phyloP scores from a whole-genome alignment of 2,888 invertebrate genomes.

The Andrena haemorrhoa region DNA sequence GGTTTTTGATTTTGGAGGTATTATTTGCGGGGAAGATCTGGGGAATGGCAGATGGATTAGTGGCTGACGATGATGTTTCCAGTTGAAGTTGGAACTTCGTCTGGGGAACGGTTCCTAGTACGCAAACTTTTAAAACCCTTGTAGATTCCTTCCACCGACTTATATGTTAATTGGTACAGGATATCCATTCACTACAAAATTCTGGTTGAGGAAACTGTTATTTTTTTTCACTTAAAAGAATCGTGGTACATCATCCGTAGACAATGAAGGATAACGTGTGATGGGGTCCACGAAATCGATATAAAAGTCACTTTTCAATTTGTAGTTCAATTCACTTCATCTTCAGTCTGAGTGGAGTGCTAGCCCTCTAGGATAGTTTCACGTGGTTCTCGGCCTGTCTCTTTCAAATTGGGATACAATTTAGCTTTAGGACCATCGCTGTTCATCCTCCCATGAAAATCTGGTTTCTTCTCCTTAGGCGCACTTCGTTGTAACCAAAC shows the following conservation, averaged over 20 bases:
- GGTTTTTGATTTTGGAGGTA: too few species aligned
- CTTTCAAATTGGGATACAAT: constrained; percentile 90
- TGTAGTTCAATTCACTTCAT: background rate
- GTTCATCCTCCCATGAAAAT: constrained; percentile 87
- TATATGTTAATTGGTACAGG: background rate
- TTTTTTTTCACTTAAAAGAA: background rate
- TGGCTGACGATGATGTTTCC: too few species aligned
- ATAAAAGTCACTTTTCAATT: background rate
- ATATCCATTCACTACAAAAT: background rate
- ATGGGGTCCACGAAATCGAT: background rate
- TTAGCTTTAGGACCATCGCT: constrained; percentile 88
- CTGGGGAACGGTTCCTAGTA: too few species aligned
- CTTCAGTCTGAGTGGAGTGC: constrained; percentile 38
- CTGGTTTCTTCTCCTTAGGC: constrained; percentile 86
- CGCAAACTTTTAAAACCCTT: too few species aligned
- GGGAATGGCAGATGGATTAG: too few species aligned
- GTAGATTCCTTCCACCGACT: background rate
- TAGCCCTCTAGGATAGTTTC: constrained; percentile 81
- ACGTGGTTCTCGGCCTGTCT: constrained; percentile 84
- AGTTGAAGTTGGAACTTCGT: too few species aligned
- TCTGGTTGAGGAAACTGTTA: constrained; percentile 18
- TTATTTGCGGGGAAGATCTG: too few species aligned
- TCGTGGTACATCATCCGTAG: background rate
- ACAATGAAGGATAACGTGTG: background rate
- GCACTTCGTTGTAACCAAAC: constrained; percentile 88